Evolutionary conservation across 2,888 invertebrate genomes (phyloP), one percentile per base, ranked within the genome.

Genomic region (Steinernema carpocapsae): DNA sequence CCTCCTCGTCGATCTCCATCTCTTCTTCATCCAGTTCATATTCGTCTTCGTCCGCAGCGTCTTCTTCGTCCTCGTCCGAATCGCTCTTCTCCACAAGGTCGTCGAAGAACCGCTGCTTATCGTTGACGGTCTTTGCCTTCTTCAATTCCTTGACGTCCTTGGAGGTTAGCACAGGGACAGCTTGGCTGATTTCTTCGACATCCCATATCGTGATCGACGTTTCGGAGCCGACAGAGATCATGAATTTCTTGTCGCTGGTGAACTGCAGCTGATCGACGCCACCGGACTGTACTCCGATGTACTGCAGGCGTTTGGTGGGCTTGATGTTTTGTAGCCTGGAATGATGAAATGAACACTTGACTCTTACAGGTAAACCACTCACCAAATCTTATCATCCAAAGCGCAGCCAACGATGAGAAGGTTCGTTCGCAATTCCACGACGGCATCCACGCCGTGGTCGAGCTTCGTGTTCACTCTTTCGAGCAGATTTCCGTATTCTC

Each of bases 401-500:
- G 74, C 52, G 29, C 77, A 51, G 24, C 71, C 76, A 14, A 72
- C 74, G 26, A 77, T 51, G 10, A 77, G 74, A n/a, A 77, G 45
- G 24, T 77, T 72, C 22, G 52, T 43, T 22, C 77, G 32, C n/a
- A 77, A 48, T 29, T 48, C 56, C 12, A 72, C 56, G 37, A 77
- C 46, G 26, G 71, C 70, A 22, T 77, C 76, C 19, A 77, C 72
- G 19, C 80, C 82, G 82, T 82, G 81, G 17, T 78, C 78, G 74
- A 81, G 80, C 10, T 80, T 79, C 64, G 80, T 81, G 32, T 83
- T 82, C 24, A 84, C 75, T 32, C 84, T 26, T 74, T 82, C 82
- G 72, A 83, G 59, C 0, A 84, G 75, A 71, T 83, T 84, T 45
- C 84, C 84, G 75, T 82, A 85, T 64, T 84, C 81, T 12, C 80